Conservation (phyloP, 2,797 vertebrate genomes). For the Typhlichthys subterraneus region DNA sequence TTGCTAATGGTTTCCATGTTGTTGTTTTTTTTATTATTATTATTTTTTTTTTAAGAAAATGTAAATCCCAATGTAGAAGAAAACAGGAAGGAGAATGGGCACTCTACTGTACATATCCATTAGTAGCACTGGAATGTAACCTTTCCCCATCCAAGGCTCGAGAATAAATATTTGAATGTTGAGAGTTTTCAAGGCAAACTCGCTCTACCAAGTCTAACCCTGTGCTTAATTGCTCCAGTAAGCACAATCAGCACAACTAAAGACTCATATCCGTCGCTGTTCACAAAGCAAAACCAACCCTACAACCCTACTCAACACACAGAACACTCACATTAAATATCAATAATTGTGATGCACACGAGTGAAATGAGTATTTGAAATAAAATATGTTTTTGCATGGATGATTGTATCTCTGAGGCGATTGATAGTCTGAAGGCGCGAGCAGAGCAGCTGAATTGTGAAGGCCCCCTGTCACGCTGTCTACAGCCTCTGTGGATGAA, state of each 20-base stretch:
- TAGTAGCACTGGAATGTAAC: slow-evolving; percentile 39
- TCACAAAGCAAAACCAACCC: slow-evolving; percentile 33
- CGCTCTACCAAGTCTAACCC: slow-evolving; percentile 33
- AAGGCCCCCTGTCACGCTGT: slow-evolving; percentile 59
- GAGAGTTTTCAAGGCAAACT: slow-evolving; percentile 27
- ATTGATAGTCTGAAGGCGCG: slow-evolving; percentile 61
- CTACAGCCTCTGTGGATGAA: slow-evolving; percentile 70
- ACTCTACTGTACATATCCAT: slow-evolving; percentile 27
- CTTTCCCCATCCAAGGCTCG: slow-evolving; percentile 29
- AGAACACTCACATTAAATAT: neutral
- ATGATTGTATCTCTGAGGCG: slow-evolving; percentile 61
- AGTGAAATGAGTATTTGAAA: slow-evolving; percentile 45
- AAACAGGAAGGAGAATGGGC: slow-evolving; percentile 13
- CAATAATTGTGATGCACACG: too few species aligned
- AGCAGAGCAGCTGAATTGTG: slow-evolving; percentile 49
- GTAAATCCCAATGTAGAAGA: slow-evolving; percentile 44
- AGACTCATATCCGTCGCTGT: slow-evolving; percentile 22
- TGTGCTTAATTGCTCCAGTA: slow-evolving; percentile 43
- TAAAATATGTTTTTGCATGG: slow-evolving; percentile 56
- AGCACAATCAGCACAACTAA: slow-evolving; percentile 33
- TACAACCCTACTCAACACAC: slow-evolving; percentile 27
- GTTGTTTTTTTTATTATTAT: neutral
- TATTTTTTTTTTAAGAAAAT: slow-evolving; percentile 30
- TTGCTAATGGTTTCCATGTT: slow-evolving; percentile 63
- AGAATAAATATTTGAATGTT: neutral